phyloP scores from a whole-genome alignment of 2,888 invertebrate genomes.

The Pemphredon lugubris region DNA sequence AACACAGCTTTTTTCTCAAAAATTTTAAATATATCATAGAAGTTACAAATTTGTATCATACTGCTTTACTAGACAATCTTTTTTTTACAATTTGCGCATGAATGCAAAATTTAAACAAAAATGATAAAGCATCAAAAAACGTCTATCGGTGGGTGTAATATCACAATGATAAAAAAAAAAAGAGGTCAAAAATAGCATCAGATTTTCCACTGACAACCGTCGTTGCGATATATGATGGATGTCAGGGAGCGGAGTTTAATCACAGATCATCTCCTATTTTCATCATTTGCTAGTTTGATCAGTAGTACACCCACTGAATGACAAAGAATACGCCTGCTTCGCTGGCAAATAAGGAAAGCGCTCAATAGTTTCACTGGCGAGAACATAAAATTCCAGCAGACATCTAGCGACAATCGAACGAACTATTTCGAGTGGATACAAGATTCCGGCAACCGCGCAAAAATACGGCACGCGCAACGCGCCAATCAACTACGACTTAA shows the following conservation, averaged over 20 bases:
- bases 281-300: slow-evolving; percentile 78
- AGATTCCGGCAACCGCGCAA: too few relatives aligned
- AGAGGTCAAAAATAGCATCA: slow-evolving; percentile 71
- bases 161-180: neutral
- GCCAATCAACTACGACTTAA: too few relatives aligned
- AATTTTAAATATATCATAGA: too few relatives aligned
- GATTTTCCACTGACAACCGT: slow-evolving; percentile 65
- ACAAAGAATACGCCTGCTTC: slow-evolving; percentile 49
- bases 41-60: too few relatives aligned
- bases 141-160: too few relatives aligned
- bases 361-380: slow-evolving; percentile 43
- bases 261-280: slow-evolving; percentile 73
- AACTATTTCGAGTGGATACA: too few relatives aligned
- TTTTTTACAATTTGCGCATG: too few relatives aligned
- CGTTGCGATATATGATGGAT: slow-evolving; percentile 72
- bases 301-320: slow-evolving; percentile 78
- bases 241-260: slow-evolving; percentile 74
- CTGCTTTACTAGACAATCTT: too few relatives aligned
- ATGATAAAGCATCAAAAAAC: neutral
- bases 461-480: too few relatives aligned
- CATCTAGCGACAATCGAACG: slow-evolving; percentile 30
- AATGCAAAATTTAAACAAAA: neutral
- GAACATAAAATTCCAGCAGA: slow-evolving; percentile 25
- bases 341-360: too few relatives aligned
- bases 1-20: too few relatives aligned